Percentiles rank a stretch among this genome's conserved stretches.
These are phyloP conservation scores for Cylas formicarius DNA, from an alignment of 1,140 invertebrate genomes.

Conservation along the genomic window DNA sequence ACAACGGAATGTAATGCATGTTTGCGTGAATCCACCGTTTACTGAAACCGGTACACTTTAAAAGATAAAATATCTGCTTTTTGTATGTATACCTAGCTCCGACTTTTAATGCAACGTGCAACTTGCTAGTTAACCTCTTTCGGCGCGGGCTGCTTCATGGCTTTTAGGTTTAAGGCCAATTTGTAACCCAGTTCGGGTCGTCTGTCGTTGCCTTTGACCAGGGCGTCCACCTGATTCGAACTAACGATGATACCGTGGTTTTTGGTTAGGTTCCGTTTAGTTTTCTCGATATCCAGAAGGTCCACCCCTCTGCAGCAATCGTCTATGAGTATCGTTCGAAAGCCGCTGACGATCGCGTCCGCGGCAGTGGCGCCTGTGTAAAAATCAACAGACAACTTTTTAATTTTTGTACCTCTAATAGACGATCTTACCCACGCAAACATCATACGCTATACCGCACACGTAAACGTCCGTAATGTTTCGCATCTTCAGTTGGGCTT, in stretches of 20 bases:
- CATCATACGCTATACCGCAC: slow-evolving; percentile 72
- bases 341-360: slow-evolving; percentile 58
- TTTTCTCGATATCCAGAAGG: slow-evolving; percentile 45
- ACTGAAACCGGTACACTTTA: too few relatives aligned
- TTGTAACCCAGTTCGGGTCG: slow-evolving; percentile 53
- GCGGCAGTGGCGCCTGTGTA: slow-evolving; percentile 52
- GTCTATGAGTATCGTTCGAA: slow-evolving; percentile 60
- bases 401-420: not conserved
- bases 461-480: slow-evolving; percentile 67
- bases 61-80: too few relatives aligned
- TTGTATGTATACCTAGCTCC: too few relatives aligned
- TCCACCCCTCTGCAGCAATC: slow-evolving; percentile 63
- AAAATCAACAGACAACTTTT: not conserved
- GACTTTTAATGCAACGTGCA: not conserved
- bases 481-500: slow-evolving; percentile 49
- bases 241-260: slow-evolving; percentile 50
- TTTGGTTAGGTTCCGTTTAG: slow-evolving; percentile 45
- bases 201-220: slow-evolving; percentile 52
- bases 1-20: too few relatives aligned
- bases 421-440: slow-evolving; percentile 64
- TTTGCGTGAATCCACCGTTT: too few relatives aligned
- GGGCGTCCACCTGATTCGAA: slow-evolving; percentile 49
- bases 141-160: slow-evolving; percentile 14
- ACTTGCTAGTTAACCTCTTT: too few relatives aligned
- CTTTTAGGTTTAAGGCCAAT: slow-evolving; percentile 43